phyloP scores from a whole-genome alignment of 2,113 vertebrate species.

The Eulemur rufifrons region DNA sequence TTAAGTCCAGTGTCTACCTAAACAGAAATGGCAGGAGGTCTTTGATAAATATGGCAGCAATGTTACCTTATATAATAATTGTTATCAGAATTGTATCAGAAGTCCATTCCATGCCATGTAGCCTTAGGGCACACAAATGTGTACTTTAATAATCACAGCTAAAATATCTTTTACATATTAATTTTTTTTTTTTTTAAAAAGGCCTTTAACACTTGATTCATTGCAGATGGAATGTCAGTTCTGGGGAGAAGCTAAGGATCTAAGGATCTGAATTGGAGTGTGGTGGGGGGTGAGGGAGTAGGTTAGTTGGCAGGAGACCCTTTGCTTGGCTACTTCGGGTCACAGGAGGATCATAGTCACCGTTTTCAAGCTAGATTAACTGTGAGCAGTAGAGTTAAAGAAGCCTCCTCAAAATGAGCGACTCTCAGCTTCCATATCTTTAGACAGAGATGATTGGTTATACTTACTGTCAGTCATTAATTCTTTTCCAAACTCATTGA shows the following conservation, averaged over 20 bases:
- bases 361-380: neutral
- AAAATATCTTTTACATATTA: neutral
- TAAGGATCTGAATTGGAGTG: neutral
- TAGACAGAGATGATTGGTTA: neutral
- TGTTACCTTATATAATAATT: neutral
- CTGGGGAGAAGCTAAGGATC: neutral
- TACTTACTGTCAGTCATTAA: neutral
- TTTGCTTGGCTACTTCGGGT: neutral
- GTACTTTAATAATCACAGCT: neutral
- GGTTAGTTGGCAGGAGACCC: neutral
- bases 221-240: neutral
- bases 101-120: neutral
- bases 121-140: neutral
- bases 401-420: neutral
- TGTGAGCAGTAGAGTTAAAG: neutral
- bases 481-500: neutral
- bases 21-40: neutral
- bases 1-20: neutral
- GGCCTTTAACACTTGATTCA: neutral
- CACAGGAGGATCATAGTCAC: neutral
- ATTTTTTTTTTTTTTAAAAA: neutral
- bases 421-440: neutral
- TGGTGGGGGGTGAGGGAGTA: neutral
- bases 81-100: neutral
- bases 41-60: conserved; percentile 8